Base-by-base conservation (phyloP, 2,888 invertebrate species). In the Baccha elongata region DNA sequence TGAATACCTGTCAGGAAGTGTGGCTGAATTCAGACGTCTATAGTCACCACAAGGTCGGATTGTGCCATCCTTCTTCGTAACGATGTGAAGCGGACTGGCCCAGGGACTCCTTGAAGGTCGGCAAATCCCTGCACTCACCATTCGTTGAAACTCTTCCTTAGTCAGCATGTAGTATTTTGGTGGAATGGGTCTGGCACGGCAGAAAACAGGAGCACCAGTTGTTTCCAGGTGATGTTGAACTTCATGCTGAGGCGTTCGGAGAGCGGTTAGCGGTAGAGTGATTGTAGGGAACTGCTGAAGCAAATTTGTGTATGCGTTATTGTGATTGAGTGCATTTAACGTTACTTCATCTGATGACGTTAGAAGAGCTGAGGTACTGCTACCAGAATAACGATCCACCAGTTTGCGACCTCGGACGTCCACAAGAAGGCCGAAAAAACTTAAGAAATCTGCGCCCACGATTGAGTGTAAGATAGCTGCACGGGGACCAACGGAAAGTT, bases 381-480 rank as follows among this genome's bases (percentile, higher is more conserved):
- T 19, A 17, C 11, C 17, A 29, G 40, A 50, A 17, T 13, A 7
- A n/a, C 40, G 26, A 13, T 65, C 13, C 15, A 65, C 48, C 0
- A 40, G 37, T 2, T 8, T 15, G 5, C 37, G 40, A 1, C 37
- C 40, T 17, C 37, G 19, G 11, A 40, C 11, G 8, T 37, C 40
- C 3, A 60, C 40, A 7, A 19, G 19, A 10, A 60, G 17, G 6
- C 29, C 19, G 32, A 60, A 60, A n/a, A 46, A 26, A 23, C 48
- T 15, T n/a, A 50, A 48, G 17, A 65, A 65, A 50, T 50, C 65
- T n/a, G 40, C 37, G 7, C 65, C 37, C 26, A 29, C 1, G n/a
- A 65, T 65, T 19, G 65, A 65, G 17, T 52, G 65, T 8, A 40
- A 17, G 23, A 65, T 42, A 13, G 50, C 50, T 15, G 52, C 52